Base-by-base conservation (phyloP, 2,888 invertebrate species). In the Dendrolimus pini region DNA sequence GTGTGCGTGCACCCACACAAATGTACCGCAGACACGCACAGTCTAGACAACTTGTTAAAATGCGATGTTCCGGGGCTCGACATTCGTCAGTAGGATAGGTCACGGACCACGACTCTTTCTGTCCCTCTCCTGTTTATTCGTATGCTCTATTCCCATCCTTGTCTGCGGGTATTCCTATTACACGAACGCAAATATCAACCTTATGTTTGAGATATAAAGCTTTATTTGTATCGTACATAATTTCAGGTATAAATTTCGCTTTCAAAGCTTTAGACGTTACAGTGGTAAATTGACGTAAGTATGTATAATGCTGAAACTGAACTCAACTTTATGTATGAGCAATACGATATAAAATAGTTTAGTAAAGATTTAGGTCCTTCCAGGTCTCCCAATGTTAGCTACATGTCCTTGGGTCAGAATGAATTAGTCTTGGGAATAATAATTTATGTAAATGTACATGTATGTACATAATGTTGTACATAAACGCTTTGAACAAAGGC, bases 31-130 rank as follows among this genome's bases (percentile, higher is more conserved):
- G 74, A 82, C 79, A 69, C 54, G 59, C 70, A 61, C 75, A 67
- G 89, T 89, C 89, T 89, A 89, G 89, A 90, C 89, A 75, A 78
- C 79, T 86, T 80, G 88, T 85, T 87, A 86, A 86, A 85, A 83
- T 79, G 82, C 82, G 79, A 79, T 84, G 85, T 88, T 89, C 89
- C 87, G 87, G 87, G 84, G 86, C 85, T 84, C 88, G 85, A 84
- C 87, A 87, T 88, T 89, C 88, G 85, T 85, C 83, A 88, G 89
- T 90, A 89, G 89, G 89, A 89, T 90, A 90, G 90, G 90, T 90
- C 90, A 89, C 89, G 89, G 89, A 89, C 87, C 78, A 83, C 72
- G 77, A 77, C 72, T 78, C 77, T 72, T 72, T 70, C 30, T 72
- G 59, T 67, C 70, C 64, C 61, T 86, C 87, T 70, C 78, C 64